A percentile compares a stretch with the other conserved stretches of the same genome.
phyloP scores from a whole-genome alignment of 2,888 invertebrate species.

The Sphaerophoria rueppellii region DNA sequence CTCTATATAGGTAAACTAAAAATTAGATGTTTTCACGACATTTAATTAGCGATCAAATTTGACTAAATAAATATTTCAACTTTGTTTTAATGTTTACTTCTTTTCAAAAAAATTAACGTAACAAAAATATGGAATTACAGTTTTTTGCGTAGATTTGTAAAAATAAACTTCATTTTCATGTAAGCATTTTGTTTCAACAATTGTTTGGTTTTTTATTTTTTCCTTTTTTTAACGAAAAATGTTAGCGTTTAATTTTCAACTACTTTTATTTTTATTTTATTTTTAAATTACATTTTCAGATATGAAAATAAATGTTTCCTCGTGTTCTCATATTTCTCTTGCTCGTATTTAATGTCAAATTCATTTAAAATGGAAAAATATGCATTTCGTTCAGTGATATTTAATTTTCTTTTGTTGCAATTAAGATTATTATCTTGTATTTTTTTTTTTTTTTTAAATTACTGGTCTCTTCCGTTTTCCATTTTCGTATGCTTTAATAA shows the following conservation, averaged over 20 bases:
- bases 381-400: slow-evolving; percentile 71
- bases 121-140: slow-evolving; percentile 71
- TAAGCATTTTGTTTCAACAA: slow-evolving; percentile 50
- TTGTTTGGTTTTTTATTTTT: slow-evolving; percentile 20
- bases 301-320: slow-evolving; percentile 65
- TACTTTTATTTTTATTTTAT: slow-evolving; percentile 28
- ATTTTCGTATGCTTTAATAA: slow-evolving; percentile 55
- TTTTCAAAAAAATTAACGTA: slow-evolving; percentile 59
- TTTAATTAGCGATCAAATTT: slow-evolving; percentile 70
- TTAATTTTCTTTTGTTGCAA: slow-evolving; percentile 44
- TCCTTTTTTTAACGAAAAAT: slow-evolving; percentile 51
- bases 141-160: slow-evolving; percentile 71
- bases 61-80: slow-evolving; percentile 66
- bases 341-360: slow-evolving; percentile 55
- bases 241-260: slow-evolving; percentile 39
- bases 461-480: slow-evolving; percentile 52
- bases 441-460: slow-evolving; percentile 43
- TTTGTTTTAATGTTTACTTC: slow-evolving; percentile 13
- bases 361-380: slow-evolving; percentile 66
- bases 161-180: slow-evolving; percentile 58
- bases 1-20: slow-evolving; percentile 61
- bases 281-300: slow-evolving; percentile 65
- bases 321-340: slow-evolving; percentile 25
- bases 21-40: slow-evolving; percentile 70
- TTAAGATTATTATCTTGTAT: no score